phyloP scores from a whole-genome alignment of 2,888 invertebrate genomes.

The Melanostoma mellinum region DNA sequence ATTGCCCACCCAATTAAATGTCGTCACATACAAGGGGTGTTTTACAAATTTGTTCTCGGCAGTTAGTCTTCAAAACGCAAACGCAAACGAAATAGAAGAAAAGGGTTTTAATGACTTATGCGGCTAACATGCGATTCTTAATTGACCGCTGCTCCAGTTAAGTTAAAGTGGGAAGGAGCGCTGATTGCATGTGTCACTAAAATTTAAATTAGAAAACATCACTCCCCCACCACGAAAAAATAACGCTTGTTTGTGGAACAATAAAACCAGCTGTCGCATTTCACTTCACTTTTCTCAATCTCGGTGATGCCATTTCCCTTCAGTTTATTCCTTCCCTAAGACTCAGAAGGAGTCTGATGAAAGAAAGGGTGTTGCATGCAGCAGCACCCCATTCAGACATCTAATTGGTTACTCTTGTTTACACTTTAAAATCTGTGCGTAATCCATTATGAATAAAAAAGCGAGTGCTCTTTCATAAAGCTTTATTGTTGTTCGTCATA shows the following conservation, averaged over 20 bases:
- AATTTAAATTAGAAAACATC: constrained; percentile 38
- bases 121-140: constrained; percentile 39
- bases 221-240: neutral
- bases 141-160: constrained; percentile 33
- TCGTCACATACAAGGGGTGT: too few species aligned
- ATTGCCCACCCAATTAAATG: too few species aligned
- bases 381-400: neutral
- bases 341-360: neutral
- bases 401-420: constrained; percentile 58
- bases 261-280: constrained; percentile 54
- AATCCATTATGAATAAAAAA: constrained; percentile 38
- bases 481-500: neutral
- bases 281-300: constrained; percentile 20
- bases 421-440: constrained; percentile 60
- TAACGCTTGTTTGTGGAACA: neutral
- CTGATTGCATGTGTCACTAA: neutral
- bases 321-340: neutral
- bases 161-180: constrained; percentile 1
- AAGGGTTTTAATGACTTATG: too few species aligned
- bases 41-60: too few species aligned
- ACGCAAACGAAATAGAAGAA: too few species aligned
- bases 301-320: constrained; percentile 12
- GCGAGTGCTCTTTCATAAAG: constrained; percentile 18
- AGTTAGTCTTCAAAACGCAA: too few species aligned
- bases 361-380: constrained; percentile 21